Percentiles rank a stretch among this genome's conserved stretches.
These are phyloP conservation scores for Trialeurodes vaporariorum DNA, from an alignment of 1,140 invertebrate species.

Conservation along the genomic window DNA sequence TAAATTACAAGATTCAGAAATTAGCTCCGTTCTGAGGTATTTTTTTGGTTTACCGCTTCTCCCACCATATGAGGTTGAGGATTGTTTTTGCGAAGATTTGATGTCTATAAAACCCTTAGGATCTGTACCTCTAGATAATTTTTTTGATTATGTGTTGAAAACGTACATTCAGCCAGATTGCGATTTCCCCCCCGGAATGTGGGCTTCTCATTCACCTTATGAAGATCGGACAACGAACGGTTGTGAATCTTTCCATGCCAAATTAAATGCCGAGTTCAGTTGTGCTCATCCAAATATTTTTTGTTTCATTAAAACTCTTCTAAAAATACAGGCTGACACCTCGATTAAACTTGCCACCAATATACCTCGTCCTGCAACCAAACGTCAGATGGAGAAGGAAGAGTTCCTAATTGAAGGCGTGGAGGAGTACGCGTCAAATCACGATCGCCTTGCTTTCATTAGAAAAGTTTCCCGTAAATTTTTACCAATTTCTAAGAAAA, in stretches of 20 bases:
- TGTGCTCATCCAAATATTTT: too few relatives aligned
- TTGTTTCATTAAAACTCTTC: too few relatives aligned
- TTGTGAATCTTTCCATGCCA: slow-evolving; percentile 4
- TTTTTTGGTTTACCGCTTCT: neutral
- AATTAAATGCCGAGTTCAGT: slow-evolving; percentile 11
- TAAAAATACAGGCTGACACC: too few relatives aligned
- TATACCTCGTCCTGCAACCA: too few relatives aligned
- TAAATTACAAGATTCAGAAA: neutral
- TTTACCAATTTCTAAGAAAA: too few relatives aligned
- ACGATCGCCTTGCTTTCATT: too few relatives aligned
- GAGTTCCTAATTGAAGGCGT: too few relatives aligned
- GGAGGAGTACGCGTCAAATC: too few relatives aligned
- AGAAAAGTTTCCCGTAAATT: too few relatives aligned
- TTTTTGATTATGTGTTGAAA: neutral
- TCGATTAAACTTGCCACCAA: too few relatives aligned
- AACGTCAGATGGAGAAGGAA: too few relatives aligned
- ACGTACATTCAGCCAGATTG: neutral
- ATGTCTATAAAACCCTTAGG: neutral
- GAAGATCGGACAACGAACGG: neutral
- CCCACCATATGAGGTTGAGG: neutral
- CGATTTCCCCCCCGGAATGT: neutral
- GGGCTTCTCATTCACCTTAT: neutral
- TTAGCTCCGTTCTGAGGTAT: neutral
- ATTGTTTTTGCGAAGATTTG: neutral
- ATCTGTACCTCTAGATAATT: neutral